Evolutionary conservation across 2,113 vertebrate species (phyloP).

Genomic region (Pluvialis apricaria): DNA sequence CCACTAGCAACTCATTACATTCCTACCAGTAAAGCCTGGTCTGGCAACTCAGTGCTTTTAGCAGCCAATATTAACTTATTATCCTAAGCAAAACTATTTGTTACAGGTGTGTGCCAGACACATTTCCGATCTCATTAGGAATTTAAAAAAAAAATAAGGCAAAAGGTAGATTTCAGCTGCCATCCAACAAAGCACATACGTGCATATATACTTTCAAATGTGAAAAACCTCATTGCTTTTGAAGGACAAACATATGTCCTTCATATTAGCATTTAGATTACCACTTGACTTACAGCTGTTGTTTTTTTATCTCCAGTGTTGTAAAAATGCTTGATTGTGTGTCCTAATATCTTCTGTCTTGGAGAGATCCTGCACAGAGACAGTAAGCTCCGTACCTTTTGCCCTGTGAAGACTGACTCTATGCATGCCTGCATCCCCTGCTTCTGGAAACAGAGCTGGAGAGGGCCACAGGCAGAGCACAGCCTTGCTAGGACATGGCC

Average conservation of each 20-base stretch:
- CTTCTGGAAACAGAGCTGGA: background rate
- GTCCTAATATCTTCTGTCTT: background rate
- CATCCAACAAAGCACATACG: background rate
- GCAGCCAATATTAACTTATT: background rate
- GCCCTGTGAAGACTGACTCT: background rate
- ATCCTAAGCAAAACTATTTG: background rate
- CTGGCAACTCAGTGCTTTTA: background rate
- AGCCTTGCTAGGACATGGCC: background rate
- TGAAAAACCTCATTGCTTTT: background rate
- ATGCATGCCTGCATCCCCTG: background rate
- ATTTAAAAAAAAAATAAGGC: background rate
- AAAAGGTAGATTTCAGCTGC: background rate
- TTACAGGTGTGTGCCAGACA: background rate
- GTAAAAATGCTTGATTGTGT: background rate
- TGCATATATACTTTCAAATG: background rate
- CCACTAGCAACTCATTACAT: background rate
- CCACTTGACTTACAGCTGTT: background rate
- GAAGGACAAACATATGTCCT: rapidly evolving
- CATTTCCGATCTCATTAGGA: background rate
- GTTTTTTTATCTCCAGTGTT: background rate
- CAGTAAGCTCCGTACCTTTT: background rate
- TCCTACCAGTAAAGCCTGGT: background rate
- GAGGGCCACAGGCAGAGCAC: background rate
- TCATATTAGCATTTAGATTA: background rate
- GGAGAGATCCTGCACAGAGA: background rate